Base-by-base conservation (phyloP, 2,888 invertebrate genomes). In the Amorpha juglandis region DNA sequence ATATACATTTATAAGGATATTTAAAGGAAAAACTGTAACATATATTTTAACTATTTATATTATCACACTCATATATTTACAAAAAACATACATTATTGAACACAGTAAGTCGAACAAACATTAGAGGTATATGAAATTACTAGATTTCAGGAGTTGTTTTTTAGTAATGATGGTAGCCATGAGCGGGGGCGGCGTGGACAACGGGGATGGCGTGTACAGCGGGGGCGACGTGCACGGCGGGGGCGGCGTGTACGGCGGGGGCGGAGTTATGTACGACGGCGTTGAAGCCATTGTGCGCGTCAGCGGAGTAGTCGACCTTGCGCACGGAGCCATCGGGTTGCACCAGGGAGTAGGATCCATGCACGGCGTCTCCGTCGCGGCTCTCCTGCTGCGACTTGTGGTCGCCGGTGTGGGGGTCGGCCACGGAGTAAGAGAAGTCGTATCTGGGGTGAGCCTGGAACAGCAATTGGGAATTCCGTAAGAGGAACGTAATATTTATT, bases 301-400 rank as follows among this genome's bases (percentile, higher is more conserved):
- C 94, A 72, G 88, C 88, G 77, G 87, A 83, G 81, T 89, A 94
- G 75, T 94, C 93, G 63, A 94, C 94, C 70, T 93, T 94, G 79
- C 94, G 91, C 66, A 94, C 86, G 78, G 94, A 82, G 70, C 88
- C 94, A 62, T 94, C 94, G 64, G 94, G 94, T 78, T 94, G 94
- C 72, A 93, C 92, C 64, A 94, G 84, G 42, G 92, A 93, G 86
- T 95, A 95, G 82, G 93, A 94, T 50, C 95, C 95, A 78, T 94
- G 94, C 62, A 95, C 95, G 62, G 87, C 83, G 79, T 94, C 94
- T 27, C 94, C 94, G 72, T 94, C 94, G 76, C 91, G 88, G 78
- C 81, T 81, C 81, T 94, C 94, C 77, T 93, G 91, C 83, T 93
- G 93, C 62, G 87, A 86, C 83, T 94, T 94, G 83, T 94, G 92